Conservation (phyloP, 2,113 vertebrate genomes). For the Ictalurus furcatus region DNA sequence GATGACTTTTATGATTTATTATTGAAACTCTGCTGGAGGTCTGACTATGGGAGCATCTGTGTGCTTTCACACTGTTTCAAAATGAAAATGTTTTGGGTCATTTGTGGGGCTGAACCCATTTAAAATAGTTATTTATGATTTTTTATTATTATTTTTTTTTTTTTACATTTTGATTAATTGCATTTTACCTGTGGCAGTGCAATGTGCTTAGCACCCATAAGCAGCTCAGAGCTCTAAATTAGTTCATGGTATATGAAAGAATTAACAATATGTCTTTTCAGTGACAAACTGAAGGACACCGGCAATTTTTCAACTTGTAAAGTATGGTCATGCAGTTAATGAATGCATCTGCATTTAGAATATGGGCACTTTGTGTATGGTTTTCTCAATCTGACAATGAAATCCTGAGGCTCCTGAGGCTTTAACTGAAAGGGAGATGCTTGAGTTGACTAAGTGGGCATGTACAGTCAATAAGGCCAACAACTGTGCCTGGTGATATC, state of each 20-base stretch:
- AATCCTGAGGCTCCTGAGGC: too few species aligned
- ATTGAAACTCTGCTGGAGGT: slow-evolving; percentile 8
- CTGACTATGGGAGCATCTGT: not conserved
- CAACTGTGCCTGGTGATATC: slow-evolving; percentile 14
- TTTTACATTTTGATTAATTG: not conserved
- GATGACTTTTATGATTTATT: slow-evolving; percentile 32
- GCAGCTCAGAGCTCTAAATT: not conserved
- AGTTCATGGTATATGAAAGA: not conserved
- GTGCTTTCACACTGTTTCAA: not conserved
- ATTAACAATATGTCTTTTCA: not conserved
- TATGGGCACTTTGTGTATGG: not conserved
- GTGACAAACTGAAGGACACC: not conserved
- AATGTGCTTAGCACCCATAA: not conserved
- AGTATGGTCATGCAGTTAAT: not conserved
- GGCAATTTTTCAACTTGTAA: not conserved
- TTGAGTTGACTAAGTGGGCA: not conserved
- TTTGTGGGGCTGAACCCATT: not conserved
- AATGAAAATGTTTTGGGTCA: not conserved
- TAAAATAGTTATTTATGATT: not conserved
- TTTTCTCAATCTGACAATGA: not conserved
- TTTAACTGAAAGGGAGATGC: not conserved
- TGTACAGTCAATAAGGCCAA: not conserved
- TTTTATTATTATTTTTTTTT: not conserved
- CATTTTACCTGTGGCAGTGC: not conserved
- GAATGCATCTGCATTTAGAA: not conserved